phyloP scores from a whole-genome alignment of 2,888 invertebrate genomes.

The Timandra comae region DNA sequence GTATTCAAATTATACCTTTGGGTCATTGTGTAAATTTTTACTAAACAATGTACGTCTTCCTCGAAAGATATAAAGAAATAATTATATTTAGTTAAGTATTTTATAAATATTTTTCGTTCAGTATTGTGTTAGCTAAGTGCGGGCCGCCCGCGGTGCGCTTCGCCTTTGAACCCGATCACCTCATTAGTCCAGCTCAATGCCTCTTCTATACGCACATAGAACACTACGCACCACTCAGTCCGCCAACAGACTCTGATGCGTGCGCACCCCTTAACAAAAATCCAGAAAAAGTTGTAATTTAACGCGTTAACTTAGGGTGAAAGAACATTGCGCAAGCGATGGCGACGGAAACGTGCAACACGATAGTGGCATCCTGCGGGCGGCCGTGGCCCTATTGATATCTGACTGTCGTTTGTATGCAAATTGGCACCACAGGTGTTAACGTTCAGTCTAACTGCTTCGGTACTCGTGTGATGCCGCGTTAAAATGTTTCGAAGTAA shows the following conservation, averaged over 20 bases:
- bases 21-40: no score
- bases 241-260: conserved; percentile 55
- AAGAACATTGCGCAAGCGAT: conserved; percentile 59
- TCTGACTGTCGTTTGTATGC: conserved; percentile 64
- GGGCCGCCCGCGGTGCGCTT: conserved; percentile 53
- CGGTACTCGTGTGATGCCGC: conserved; percentile 38
- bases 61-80: no score
- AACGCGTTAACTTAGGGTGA: conserved; percentile 29
- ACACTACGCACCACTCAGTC: conserved; percentile 60
- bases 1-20: no score
- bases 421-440: conserved; percentile 52
- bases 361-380: conserved; percentile 70
- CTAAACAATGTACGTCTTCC: no score
- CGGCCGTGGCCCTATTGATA: conserved; percentile 71
- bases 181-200: conserved; percentile 67
- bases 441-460: conserved; percentile 45
- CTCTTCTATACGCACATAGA: conserved; percentile 51
- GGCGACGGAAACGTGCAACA: conserved; percentile 57
- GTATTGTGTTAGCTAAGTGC: conserved; percentile 38
- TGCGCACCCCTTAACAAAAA: conserved; percentile 47
- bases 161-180: conserved; percentile 71
- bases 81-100: no score
- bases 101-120: no score
- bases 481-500: conserved; percentile 55
- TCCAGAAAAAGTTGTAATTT: conserved; percentile 34